A percentile compares a stretch with the other conserved stretches of the same genome.
phyloP scores from a whole-genome alignment of 2,113 vertebrate species.

The Halichoerus grypus region DNA sequence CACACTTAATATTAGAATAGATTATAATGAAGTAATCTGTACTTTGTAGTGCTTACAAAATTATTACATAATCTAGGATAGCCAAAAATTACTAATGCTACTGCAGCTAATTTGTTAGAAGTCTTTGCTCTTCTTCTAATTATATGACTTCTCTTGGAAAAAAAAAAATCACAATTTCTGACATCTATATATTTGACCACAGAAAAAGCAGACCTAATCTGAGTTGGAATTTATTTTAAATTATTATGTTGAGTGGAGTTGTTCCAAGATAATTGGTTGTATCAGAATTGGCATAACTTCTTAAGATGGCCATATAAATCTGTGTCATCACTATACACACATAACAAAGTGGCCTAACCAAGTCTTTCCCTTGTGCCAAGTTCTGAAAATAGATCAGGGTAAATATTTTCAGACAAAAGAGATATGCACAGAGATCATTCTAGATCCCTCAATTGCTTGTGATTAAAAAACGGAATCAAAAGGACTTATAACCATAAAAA shows the following conservation, averaged over 20 bases:
- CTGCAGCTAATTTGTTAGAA: not conserved
- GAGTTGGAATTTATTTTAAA: constrained; percentile 4
- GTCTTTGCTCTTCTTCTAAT: not conserved
- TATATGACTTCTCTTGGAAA: not conserved
- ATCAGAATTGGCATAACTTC: not conserved
- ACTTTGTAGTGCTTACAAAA: not conserved
- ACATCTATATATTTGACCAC: not conserved
- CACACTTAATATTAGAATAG: not conserved
- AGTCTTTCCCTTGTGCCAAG: not conserved
- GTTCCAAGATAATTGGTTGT: not conserved
- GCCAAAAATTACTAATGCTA: not conserved
- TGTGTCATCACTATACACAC: too few species aligned
- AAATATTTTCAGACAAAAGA: not conserved
- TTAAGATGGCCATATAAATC: not conserved
- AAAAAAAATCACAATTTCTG: not conserved
- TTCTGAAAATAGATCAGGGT: not conserved
- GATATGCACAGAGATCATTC: not conserved
- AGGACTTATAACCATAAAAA: not conserved
- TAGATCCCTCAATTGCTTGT: not conserved
- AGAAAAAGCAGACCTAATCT: not conserved
- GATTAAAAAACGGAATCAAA: not conserved
- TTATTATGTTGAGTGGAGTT: not conserved
- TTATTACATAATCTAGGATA: not conserved
- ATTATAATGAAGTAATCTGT: constrained; percentile 12
- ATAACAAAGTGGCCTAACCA: not conserved